Evolutionary conservation across 2,888 invertebrate genomes (phyloP), one percentile per base, ranked within the genome.

Genomic region (Perizoma affinitatum): DNA sequence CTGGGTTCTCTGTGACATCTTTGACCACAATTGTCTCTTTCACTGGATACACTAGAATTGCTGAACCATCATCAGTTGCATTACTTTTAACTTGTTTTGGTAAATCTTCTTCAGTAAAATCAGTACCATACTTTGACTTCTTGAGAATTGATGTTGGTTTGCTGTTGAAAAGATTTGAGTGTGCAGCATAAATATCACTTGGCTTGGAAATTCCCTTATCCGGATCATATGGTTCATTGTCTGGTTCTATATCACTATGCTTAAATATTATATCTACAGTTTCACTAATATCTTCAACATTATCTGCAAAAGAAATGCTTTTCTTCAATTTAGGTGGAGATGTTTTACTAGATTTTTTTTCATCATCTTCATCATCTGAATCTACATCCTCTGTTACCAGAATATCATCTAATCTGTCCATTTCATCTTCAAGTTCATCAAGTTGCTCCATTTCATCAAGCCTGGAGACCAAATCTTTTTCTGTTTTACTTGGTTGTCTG

Each of bases 401-500:
- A 10, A 70, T 67, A 84, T 72, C 62, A 86, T 90, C 73, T 60
- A 80, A 72, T 59, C 93, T 91, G 63, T 93, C 86, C 72, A 94
- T 86, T 78, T 93, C 93, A 85, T 95, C 95, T 80, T 94, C 92
- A 54, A 93, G 71, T 57, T 89, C 89, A 64, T 92, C 93, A 51
- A 90, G 76, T 69, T 84, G 78, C 71, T 94, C 94, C 62, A 94
- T 81, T 76, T 93, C 92, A 80, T 94, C 93, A 46, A 94, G 73
- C 64, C 86, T 85, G 33, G 83, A 75, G 73, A 93, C 79, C 36
- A 94, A 67, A 67, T 93, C 93, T 50, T 82, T 75, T 71, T 92
- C 84, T 63, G 77, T 83, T 73, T 82, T 79, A 69, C 72, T 80
- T 53, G 71, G 63, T 57, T 36, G 62, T 61, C 68, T 81, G n/a